Evolutionary conservation across 2,888 invertebrate genomes (phyloP).

Genomic region (Trichacis sp.): DNA sequence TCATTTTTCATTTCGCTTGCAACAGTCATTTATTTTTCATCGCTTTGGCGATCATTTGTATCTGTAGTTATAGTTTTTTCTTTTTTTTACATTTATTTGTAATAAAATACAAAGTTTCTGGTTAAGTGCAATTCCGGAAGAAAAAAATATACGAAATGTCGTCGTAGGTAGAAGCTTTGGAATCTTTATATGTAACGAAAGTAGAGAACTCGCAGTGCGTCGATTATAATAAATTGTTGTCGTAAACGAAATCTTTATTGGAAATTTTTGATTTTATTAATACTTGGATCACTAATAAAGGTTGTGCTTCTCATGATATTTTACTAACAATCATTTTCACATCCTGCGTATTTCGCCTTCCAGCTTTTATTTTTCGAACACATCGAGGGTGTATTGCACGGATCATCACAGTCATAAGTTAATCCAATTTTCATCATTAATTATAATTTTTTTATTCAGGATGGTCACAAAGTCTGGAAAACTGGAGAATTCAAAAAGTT

Average conservation of each 20-base stretch:
- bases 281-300: constrained; percentile 65
- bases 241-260: constrained; percentile 44
- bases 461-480: no score
- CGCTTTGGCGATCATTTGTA: no score
- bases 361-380: constrained; percentile 16
- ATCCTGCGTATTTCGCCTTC: constrained; percentile 41
- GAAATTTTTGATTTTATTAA: constrained; percentile 57
- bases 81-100: neutral
- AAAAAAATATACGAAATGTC: neutral
- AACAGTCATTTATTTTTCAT: neutral
- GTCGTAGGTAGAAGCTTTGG: constrained; percentile 3
- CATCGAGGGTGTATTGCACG: no score
- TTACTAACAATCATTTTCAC: constrained; percentile 62
- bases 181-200: neutral
- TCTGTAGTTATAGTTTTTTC: neutral
- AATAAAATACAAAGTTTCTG: neutral
- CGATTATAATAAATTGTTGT: constrained; percentile 12
- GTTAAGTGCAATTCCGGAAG: constrained; percentile 4
- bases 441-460: no score
- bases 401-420: no score
- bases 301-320: constrained; percentile 62
- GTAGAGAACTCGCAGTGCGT: neutral
- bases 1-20: constrained; percentile 2
- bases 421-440: no score
- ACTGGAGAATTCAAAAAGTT: no score